phyloP scores from a whole-genome alignment of 2,113 vertebrate genomes.

The Paradoxurus hermaphroditus region DNA sequence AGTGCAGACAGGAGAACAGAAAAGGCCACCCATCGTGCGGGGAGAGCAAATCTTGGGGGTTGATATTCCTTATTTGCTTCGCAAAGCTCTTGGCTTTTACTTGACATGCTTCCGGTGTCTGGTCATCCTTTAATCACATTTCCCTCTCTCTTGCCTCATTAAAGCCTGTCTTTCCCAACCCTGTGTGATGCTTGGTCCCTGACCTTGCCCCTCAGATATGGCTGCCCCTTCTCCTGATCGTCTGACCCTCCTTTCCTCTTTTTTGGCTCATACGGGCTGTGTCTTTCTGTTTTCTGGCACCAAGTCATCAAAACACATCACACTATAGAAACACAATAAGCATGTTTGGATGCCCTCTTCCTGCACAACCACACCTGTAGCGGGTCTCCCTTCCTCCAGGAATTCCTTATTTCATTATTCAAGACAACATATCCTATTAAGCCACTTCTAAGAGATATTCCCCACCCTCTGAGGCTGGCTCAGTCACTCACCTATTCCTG shows the following conservation, averaged over 20 bases:
- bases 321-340: not conserved
- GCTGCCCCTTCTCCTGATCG: not conserved
- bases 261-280: not conserved
- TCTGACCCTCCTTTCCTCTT: not conserved
- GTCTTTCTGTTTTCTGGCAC: constrained; percentile 54
- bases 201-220: not conserved
- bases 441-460: not conserved
- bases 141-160: not conserved
- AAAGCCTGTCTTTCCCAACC: not conserved
- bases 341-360: not conserved
- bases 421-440: not conserved
- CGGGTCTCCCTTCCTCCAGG: constrained; percentile 9
- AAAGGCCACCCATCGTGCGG: constrained; percentile 54
- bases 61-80: constrained; percentile 32
- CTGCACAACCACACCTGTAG: not conserved
- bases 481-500: not conserved
- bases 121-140: not conserved
- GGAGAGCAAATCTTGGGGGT: constrained; percentile 21
- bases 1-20: constrained; percentile 60
- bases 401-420: constrained; percentile 33
- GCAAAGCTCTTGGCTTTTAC: constrained; percentile 50
- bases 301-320: not conserved
- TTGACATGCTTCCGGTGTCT: constrained; percentile 33
- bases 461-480: not conserved
- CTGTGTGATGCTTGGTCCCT: not conserved